These are phyloP conservation scores for Diplodus sargus DNA, from an alignment of 2,797 vertebrate species.

Conservation along the genomic window DNA sequence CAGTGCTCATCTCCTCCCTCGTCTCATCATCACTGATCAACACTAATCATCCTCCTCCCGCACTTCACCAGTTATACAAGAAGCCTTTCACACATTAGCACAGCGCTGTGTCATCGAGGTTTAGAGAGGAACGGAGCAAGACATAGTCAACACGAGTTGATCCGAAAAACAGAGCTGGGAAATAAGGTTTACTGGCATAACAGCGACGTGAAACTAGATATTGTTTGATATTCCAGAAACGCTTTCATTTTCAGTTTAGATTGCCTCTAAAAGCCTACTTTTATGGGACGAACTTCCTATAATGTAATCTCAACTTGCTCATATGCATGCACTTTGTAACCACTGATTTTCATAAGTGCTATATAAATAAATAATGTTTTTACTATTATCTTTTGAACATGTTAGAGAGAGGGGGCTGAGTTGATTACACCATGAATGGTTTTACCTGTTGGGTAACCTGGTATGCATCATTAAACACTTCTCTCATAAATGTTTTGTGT, in stretches of 20 bases:
- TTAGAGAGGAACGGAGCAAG: conserved; percentile 30
- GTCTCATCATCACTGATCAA: conserved; percentile 71
- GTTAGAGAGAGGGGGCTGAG: neutral
- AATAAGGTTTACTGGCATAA: neutral
- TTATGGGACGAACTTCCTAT: neutral
- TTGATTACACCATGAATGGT: neutral
- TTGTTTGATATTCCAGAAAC: neutral
- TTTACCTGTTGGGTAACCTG: neutral
- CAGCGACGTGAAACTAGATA: neutral
- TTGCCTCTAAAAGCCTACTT: neutral
- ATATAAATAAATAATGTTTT: neutral
- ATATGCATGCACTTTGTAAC: neutral
- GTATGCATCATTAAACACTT: neutral
- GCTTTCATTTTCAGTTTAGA: neutral
- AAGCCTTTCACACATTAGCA: conserved; percentile 62
- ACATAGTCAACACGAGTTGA: conserved; percentile 12
- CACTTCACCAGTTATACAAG: conserved; percentile 67
- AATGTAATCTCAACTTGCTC: neutral
- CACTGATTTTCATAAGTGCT: conserved; percentile 1
- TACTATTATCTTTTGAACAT: neutral
- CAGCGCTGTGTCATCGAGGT: conserved; percentile 54
- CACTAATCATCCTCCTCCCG: conserved; percentile 70
- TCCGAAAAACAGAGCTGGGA: conserved; percentile 4
- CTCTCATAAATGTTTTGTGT: neutral
- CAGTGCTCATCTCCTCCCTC: conserved; percentile 72